These are phyloP conservation scores for Tenthredo amoena DNA, from an alignment of 2,888 invertebrate genomes.

Conservation along the genomic window DNA sequence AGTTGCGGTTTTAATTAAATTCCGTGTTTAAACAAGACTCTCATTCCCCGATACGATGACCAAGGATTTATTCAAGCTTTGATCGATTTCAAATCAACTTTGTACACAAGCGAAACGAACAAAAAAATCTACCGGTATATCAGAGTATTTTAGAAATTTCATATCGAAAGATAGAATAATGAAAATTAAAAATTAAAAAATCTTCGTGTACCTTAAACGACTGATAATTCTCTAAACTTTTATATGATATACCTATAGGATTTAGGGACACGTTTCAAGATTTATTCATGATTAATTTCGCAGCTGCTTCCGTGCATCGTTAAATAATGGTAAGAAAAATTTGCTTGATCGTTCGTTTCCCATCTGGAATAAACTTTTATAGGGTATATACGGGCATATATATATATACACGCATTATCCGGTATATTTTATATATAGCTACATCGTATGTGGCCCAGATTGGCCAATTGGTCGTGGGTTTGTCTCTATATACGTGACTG, in stretches of 20 bases:
- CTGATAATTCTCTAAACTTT: too few species aligned
- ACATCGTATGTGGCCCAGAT: slow-evolving; percentile 65
- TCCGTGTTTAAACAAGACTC: too few species aligned
- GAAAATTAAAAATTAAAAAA: background rate
- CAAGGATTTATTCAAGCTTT: background rate
- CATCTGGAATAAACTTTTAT: background rate
- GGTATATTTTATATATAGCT: slow-evolving; percentile 40
- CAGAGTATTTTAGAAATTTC: too few species aligned
- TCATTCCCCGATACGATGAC: background rate
- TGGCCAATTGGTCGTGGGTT: slow-evolving; percentile 66
- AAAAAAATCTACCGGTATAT: background rate
- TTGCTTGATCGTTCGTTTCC: background rate
- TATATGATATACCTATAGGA: too few species aligned
- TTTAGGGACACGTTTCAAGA: background rate
- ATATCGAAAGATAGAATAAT: too few species aligned
- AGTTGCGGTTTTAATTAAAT: too few species aligned
- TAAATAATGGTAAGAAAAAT: background rate
- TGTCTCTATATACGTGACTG: slow-evolving; percentile 53
- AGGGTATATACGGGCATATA: background rate
- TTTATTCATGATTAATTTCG: background rate
- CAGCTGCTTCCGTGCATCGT: background rate
- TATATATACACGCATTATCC: slow-evolving; percentile 50
- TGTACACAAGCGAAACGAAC: too few species aligned
- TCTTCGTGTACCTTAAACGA: too few species aligned
- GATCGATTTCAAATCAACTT: background rate